A percentile compares a stretch with the other conserved stretches of the same genome.
Conservation (phyloP, 2,113 vertebrate species). For the Nibea albiflora region DNA sequence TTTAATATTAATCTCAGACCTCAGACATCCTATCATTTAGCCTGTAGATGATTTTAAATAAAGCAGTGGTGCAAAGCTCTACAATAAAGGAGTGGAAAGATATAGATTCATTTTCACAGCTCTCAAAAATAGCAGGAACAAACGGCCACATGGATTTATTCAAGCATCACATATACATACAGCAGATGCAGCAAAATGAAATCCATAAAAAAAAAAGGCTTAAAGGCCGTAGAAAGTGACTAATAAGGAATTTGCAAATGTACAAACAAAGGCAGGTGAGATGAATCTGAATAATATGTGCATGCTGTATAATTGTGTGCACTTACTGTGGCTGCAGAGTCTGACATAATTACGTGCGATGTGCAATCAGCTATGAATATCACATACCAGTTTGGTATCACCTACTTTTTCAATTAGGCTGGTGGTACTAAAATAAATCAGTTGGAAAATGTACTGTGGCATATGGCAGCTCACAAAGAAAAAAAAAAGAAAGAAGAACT, state of each 20-base stretch:
- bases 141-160: no score
- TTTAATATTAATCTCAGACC: background rate
- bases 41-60: background rate
- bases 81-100: background rate
- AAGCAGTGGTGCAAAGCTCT: background rate
- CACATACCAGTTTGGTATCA: slow-evolving; percentile 4
- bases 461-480: background rate
- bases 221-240: background rate
- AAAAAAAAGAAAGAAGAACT: background rate
- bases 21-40: background rate
- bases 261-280: background rate
- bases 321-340: background rate
- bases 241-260: slow-evolving; percentile 2
- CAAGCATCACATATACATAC: background rate
- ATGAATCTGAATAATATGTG: background rate
- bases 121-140: background rate
- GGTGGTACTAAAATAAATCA: background rate
- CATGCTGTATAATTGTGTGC: background rate
- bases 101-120: no score
- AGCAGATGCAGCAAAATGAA: background rate
- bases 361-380: slow-evolving; percentile 11
- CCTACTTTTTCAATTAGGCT: slow-evolving; percentile 1
- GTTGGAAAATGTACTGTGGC: background rate
- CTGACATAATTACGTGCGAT: background rate
- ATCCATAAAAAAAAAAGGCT: background rate